Base-by-base conservation (phyloP, 2,797 vertebrate genomes). In the Streptopelia turtur region DNA sequence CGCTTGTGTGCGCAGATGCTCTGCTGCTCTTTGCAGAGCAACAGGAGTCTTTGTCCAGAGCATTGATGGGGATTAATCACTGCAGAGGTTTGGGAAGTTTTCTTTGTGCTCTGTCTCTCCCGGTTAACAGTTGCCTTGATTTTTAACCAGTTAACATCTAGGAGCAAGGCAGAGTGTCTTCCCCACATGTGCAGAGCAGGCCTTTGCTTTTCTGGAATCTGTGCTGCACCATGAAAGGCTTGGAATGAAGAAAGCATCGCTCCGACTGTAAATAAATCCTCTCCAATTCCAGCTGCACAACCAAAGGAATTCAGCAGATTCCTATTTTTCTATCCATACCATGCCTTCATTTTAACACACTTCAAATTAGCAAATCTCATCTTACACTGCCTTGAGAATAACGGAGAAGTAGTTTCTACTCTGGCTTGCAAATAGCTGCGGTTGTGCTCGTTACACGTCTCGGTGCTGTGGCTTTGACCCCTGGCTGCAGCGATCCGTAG, bases 91-190 rank as follows among this genome's bases (percentile, higher is more conserved):
- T 49, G 85, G 83, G 8, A 45, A 50, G 45, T 35, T 55, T 64
- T 55, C 7, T 37, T 75, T 84, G 63, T 76, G 71, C 83, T 90
- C 60, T 60, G 55, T 66, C 66, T 74, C 69, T 79, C 72, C 69
- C 47, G 71, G 56, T 68, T 69, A 41, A 33, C 18, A 16, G 37
- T 83, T 8, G 10, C 37, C 78, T 89, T 77, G 53, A n/a, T 84
- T 89, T 84, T 89, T 91, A 92, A 90, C 90, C 71, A 87, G 86
- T 68, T 87, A 65, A 53, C 49, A 74, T 35, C 75, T 39, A 61
- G 65, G 81, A 49, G 83, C 64, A 37, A 90, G 57, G 68, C 90
- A 4, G 2, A 33, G 56, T 7, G 53, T 82, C 60, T 59, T 74
- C 52, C 76, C 66, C 64, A 59, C 30, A 5, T 12, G 59, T 75